Conservation (phyloP, 2,113 vertebrate genomes). For the Serinus canaria region DNA sequence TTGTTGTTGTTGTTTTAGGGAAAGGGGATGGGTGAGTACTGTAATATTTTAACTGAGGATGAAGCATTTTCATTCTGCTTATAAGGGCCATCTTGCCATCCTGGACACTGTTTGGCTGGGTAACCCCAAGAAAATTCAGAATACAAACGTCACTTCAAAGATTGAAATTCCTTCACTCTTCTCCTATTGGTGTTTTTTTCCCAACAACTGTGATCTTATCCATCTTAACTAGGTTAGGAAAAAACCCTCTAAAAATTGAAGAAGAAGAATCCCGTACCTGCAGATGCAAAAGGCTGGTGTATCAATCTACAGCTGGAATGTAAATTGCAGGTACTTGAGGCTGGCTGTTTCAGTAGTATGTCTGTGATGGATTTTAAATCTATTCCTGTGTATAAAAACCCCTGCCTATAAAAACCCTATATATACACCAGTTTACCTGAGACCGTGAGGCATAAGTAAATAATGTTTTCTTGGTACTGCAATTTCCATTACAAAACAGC, state of each 20-base stretch:
- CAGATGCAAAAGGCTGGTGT: not conserved
- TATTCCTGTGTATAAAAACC: not conserved
- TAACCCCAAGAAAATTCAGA: not conserved
- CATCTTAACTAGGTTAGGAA: not conserved
- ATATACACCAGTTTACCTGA: not conserved
- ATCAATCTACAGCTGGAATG: not conserved
- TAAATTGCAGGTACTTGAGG: not conserved
- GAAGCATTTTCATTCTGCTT: not conserved
- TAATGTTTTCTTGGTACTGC: not conserved
- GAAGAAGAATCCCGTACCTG: not conserved
- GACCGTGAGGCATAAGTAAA: not conserved
- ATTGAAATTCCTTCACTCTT: not conserved
- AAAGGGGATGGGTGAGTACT: not conserved
- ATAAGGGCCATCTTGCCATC: not conserved
- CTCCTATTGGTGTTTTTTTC: not conserved
- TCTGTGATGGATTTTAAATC: not conserved
- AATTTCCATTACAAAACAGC: conserved; percentile 34
- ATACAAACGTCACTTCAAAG: not conserved
- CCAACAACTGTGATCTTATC: not conserved
- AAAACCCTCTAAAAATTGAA: not conserved
- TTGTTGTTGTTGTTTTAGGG: not conserved
- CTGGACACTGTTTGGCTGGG: not conserved
- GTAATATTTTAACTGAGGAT: not conserved
- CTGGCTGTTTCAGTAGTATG: not conserved
- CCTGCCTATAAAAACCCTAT: not conserved